phyloP scores from a whole-genome alignment of 2,797 vertebrate species.

The Catharus ustulatus region DNA sequence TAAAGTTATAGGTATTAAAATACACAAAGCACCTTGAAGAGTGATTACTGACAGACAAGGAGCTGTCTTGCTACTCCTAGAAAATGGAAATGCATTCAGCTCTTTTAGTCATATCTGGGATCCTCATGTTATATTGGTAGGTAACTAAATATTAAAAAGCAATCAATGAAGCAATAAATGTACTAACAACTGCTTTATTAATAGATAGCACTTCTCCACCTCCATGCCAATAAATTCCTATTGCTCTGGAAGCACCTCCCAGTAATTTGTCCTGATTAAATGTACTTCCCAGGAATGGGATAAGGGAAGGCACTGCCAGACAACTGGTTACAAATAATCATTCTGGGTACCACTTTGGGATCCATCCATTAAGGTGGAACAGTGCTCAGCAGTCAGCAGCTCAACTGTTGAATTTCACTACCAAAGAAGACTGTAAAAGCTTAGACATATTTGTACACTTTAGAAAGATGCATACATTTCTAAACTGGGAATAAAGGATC shows the following conservation, averaged over 20 bases:
- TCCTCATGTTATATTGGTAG: background rate
- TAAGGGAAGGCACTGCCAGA: background rate
- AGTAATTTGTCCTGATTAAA: background rate
- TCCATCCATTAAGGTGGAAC: background rate
- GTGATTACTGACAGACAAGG: background rate
- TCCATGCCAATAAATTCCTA: background rate
- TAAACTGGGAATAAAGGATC: background rate
- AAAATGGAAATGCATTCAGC: background rate
- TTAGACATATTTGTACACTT: background rate
- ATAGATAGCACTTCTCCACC: background rate
- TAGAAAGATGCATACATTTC: background rate
- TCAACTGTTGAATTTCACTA: background rate
- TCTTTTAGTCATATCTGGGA: background rate
- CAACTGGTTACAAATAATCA: background rate
- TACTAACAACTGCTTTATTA: background rate
- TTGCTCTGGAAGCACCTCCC: background rate
- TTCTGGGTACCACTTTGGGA: background rate
- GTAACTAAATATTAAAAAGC: background rate
- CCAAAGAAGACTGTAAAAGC: background rate
- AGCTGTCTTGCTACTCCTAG: background rate
- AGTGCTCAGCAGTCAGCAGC: background rate
- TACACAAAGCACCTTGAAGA: background rate
- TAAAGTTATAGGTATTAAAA: background rate
- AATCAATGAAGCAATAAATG: background rate
- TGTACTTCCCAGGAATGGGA: background rate